These are phyloP conservation scores for Darwinula stevensoni DNA, from an alignment of 2,888 invertebrate genomes.

Conservation along the genomic window DNA sequence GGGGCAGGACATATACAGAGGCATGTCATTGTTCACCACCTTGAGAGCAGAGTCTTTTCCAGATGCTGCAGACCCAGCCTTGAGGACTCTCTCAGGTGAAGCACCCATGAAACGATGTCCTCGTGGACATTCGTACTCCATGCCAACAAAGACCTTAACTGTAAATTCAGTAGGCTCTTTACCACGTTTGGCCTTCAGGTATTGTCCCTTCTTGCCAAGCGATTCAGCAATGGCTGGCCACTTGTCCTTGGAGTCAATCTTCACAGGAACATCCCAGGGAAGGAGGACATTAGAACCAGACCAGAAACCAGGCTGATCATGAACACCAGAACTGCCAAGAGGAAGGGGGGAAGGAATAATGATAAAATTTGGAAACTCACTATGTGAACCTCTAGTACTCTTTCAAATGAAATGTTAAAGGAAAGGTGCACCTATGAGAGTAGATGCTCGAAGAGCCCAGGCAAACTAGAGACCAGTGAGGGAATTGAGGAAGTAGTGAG, in stretches of 20 bases:
- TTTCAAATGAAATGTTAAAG: too few relatives aligned
- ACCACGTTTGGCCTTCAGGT: conserved; percentile 14
- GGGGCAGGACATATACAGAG: conserved; percentile 53
- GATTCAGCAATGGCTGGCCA: conserved; percentile 16
- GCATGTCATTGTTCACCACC: conserved; percentile 65
- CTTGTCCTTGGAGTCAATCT: conserved; percentile 15
- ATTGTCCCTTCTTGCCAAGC: conserved; percentile 11
- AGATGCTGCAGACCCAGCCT: conserved; percentile 34
- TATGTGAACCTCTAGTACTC: neutral
- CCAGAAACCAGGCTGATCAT: conserved; percentile 71
- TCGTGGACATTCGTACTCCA: conserved; percentile 88
- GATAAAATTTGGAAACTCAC: neutral
- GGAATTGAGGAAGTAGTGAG: conserved; percentile 42
- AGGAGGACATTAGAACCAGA: conserved; percentile 63
- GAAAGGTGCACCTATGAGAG: conserved; percentile 25
- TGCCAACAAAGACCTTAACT: conserved; percentile 73
- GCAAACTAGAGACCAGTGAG: conserved; percentile 69
- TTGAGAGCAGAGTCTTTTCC: conserved; percentile 53
- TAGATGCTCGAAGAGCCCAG: conserved; percentile 69
- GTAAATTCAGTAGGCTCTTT: conserved; percentile 22
- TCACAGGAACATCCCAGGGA: conserved; percentile 69
- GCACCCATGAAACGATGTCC: conserved; percentile 89
- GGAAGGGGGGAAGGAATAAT: too few relatives aligned
- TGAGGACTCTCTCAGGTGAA: conserved; percentile 48
- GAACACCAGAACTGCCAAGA: conserved; percentile 32